Conservation (phyloP, 2,888 invertebrate species). For the Aleiodes alternator region DNA sequence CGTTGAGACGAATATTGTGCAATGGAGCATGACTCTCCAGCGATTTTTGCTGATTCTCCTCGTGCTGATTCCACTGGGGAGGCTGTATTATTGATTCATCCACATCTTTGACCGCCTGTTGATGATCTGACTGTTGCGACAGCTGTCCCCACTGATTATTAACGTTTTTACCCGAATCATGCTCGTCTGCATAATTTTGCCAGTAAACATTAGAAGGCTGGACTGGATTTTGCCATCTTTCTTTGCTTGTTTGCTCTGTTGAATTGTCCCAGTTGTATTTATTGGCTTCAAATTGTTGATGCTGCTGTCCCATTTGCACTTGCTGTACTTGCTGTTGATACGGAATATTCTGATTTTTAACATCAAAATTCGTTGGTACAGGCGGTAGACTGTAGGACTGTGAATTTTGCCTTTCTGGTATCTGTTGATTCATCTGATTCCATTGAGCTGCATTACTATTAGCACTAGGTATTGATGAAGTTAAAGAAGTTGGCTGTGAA, state of each 20-base stretch:
- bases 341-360: constrained; percentile 39
- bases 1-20: constrained; percentile 46
- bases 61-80: constrained; percentile 58
- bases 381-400: constrained; percentile 15
- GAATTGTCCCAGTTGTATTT: constrained; percentile 64
- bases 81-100: constrained; percentile 26
- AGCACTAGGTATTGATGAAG: constrained; percentile 51
- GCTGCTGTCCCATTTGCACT: constrained; percentile 42
- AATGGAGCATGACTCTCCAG: constrained; percentile 53
- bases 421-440: constrained; percentile 52
- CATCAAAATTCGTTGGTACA: constrained; percentile 9
- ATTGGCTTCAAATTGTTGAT: constrained; percentile 49
- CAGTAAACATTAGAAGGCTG: constrained; percentile 59
- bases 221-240: constrained; percentile 65
- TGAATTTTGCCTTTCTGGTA: constrained; percentile 47
- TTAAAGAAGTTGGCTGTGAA: constrained; percentile 54
- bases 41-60: constrained; percentile 58
- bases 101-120: constrained; percentile 47
- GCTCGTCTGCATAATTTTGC: constrained; percentile 60
- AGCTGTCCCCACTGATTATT: constrained; percentile 57
- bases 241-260: constrained; percentile 58
- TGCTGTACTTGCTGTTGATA: constrained; percentile 50
- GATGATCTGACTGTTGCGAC: constrained; percentile 48
- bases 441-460: constrained; percentile 55
- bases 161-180: constrained; percentile 56